Percentiles rank a stretch among this genome's conserved stretches.
phyloP scores from a whole-genome alignment of 2,797 vertebrate species.

The Onychomys torridus region DNA sequence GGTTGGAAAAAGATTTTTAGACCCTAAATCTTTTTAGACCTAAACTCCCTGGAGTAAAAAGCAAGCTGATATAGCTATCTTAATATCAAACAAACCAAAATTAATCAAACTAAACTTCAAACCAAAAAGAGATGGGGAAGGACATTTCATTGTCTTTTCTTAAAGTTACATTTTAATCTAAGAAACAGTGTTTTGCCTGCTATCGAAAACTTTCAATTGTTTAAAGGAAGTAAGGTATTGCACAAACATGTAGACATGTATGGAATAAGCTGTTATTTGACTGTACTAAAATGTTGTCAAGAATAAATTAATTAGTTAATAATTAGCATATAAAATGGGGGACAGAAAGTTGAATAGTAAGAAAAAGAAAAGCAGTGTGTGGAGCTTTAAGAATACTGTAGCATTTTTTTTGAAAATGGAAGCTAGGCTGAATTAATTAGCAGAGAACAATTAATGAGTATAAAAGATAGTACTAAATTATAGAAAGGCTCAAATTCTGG shows the following conservation, averaged over 20 bases:
- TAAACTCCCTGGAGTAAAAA: no score
- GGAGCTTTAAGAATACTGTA: background rate
- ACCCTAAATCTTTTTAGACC: no score
- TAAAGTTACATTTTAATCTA: background rate
- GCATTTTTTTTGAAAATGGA: background rate
- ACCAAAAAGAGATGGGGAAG: background rate
- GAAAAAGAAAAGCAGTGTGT: background rate
- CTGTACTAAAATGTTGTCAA: background rate
- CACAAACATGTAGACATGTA: background rate
- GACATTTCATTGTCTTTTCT: background rate
- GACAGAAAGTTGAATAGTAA: background rate
- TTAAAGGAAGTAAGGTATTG: background rate
- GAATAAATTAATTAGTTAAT: conserved; percentile 14
- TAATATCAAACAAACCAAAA: background rate
- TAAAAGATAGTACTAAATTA: background rate
- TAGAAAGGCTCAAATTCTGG: background rate
- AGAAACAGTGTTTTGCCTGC: background rate
- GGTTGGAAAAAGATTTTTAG: background rate
- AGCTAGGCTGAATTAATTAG: background rate
- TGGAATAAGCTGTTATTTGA: background rate
- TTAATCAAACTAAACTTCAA: background rate
- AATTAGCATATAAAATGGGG: background rate
- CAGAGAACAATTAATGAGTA: background rate
- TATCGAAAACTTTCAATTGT: background rate
- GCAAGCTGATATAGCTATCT: background rate